Evolutionary conservation across 2,113 vertebrate genomes (phyloP), one percentile per base, ranked within the genome.

Genomic region (Plotosus lineatus): DNA sequence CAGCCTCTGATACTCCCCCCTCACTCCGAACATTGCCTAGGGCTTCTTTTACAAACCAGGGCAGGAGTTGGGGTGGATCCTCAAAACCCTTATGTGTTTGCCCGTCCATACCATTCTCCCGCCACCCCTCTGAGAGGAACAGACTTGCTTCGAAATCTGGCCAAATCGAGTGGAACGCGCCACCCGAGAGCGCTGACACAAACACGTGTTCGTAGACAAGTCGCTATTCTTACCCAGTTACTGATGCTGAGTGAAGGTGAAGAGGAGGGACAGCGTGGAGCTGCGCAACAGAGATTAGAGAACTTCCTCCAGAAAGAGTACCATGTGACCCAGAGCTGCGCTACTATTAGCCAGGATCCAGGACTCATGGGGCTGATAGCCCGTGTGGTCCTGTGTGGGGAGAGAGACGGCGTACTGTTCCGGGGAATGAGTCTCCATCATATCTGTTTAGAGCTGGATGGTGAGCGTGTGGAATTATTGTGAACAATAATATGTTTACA

Each of bases 391-490:
- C 91, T 94, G 3, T 93, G 92, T 8, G 93, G 93, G 48, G 93
- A 94, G 85, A 91, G 73, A 80, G 92, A 94, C 60, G 93, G 93
- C 0, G 92, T 94, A 23, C 88, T 94, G 26, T 94, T 94, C 82
- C 83, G 91, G 56, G 93, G 93, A 15, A 93, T 94, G 93, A 94
- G 92, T 80, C 84, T 94, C 75, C 92, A 94, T 87, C 92, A 94
- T 84, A 94, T 94, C 86, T 94, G 93, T 68, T 87, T 94, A 0
- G 93, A 94, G 87, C 78, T 94, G 82, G 93, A 94, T 17, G 93
- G 93, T 94, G 84, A 87, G 91, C 42, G n/a, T 15, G 44, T 83
- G 56, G 50, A 71, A 50, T 50, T 9, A 69, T 69, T 17, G 3
- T 68, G 61, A 40, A 40, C 33, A 65, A 4, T 36, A 21, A n/a